Evolutionary conservation across 1,140 invertebrate genomes (phyloP), one percentile per base, ranked within the genome.

Genomic region (Diachasmimorpha longicaudata): DNA sequence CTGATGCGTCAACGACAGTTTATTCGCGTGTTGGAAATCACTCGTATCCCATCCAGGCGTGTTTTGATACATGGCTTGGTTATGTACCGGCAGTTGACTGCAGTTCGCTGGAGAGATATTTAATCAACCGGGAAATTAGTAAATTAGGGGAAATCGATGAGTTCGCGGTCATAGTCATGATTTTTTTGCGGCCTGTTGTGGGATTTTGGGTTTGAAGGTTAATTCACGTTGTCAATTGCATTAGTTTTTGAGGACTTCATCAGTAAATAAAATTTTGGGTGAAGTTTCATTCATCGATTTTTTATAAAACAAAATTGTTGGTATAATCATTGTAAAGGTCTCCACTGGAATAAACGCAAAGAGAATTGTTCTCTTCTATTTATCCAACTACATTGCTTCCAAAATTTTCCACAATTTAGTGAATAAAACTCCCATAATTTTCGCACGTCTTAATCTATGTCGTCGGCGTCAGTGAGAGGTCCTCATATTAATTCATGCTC

Each of bases 121-220:
- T 82, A 82, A 85, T 84, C 79, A 85, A 81, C 80, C 80, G 75
- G 79, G 75, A 85, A 85, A 85, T 85, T 81, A 78, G 80, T 81
- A 82, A 85, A 85, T 85, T 85, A 83, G 80, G 82, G 78, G 81
- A 84, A 84, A 83, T 82, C 80, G 77, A 78, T 67, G 58, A 36
- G 39, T 66, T 37, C 70, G 37, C 66, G 31, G 52, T 58, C 25
- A 66, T 25, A 36, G 31, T 31, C n/a, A 0, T 9, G 19, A 36
- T 25, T 63, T 63, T 63, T 25, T 63, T 11, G 2, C n/a, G n/a
- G 19, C 48, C 48, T 52, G 48, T 52, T 52, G 48, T n/a, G 48
- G 14, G 13, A 52, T 52, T 13, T 52, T 13, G n/a, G 4, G 48
- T 14, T 52, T 52, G n/a, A 46, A 14, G 1, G 11, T 13, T 52